These are phyloP conservation scores for Atethmia centrago DNA, from an alignment of 2,888 invertebrate genomes.

Conservation along the genomic window DNA sequence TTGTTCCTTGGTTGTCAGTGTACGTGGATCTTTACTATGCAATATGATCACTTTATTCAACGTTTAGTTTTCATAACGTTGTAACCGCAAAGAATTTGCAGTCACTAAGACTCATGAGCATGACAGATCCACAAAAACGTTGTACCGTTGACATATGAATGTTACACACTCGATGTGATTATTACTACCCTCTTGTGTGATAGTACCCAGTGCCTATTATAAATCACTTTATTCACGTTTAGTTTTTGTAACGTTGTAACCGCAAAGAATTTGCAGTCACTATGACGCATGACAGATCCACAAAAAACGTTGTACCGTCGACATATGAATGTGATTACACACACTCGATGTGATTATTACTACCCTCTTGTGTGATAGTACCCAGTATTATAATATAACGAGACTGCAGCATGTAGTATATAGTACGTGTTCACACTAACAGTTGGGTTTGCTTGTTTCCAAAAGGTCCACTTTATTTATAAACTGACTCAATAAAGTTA, in stretches of 20 bases:
- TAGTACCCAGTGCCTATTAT: slow-evolving; percentile 59
- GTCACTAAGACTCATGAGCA: slow-evolving; percentile 50
- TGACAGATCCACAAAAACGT: slow-evolving; percentile 48
- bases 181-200: slow-evolving; percentile 70
- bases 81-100: slow-evolving; percentile 51
- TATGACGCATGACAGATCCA: slow-evolving; percentile 53
- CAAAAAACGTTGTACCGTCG: slow-evolving; percentile 31
- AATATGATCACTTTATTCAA: slow-evolving; percentile 44
- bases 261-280: slow-evolving; percentile 41
- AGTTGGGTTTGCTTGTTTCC: slow-evolving; percentile 69
- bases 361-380: slow-evolving; percentile 69
- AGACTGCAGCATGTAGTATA: slow-evolving; percentile 69
- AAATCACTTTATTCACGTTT: slow-evolving; percentile 44
- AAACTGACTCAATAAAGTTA: slow-evolving; percentile 67
- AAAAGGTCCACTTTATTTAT: slow-evolving; percentile 63
- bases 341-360: slow-evolving; percentile 56
- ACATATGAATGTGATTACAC: slow-evolving; percentile 41
- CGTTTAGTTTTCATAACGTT: slow-evolving; percentile 35
- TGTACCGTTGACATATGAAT: slow-evolving; percentile 33
- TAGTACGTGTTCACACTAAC: slow-evolving; percentile 71
- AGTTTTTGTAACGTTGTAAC: slow-evolving; percentile 50
- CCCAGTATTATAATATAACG: slow-evolving; percentile 54
- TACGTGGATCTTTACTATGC: slow-evolving; percentile 39
- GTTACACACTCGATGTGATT: slow-evolving; percentile 50
- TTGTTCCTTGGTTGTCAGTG: slow-evolving; percentile 56